Base-by-base conservation (phyloP, 2,888 invertebrate species). In the Formica aserva region DNA sequence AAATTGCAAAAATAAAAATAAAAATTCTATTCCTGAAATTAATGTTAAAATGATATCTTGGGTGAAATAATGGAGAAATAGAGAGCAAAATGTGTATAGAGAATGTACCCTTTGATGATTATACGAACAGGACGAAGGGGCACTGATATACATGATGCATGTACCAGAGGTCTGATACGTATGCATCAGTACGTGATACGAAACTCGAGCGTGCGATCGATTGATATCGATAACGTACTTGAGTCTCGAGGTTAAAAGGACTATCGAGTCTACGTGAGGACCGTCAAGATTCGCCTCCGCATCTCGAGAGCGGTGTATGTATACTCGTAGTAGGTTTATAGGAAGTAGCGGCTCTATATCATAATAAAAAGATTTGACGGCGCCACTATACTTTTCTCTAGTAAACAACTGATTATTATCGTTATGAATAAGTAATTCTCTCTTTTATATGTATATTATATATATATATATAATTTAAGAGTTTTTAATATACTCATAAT, bases 101-200 rank as follows among this genome's bases (percentile, higher is more conserved):
- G 6, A n/a, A 45, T 72, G 32, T 48, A n/a, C 45, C n/a, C 13
- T n/a, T 72, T 32, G 26, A 8, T 45, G 32, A 26, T 52, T 35
- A 35, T 1, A 13, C 3, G 11, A 57, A 38, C 15, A 32, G 13
- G 22, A 13, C 22, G 26, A 45, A 35, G 45, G 74, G 18, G 13
- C 45, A 75, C 45, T 74, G 60, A 60, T 32, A n/a, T 66, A 45
- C 6, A 29, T 71, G 57, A 26, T 48, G 13, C 45, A 67, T 63
- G 48, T 60, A 48, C 55, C 67, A 57, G 55, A 77, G 72, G 52
- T 74, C 67, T 48, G n/a, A 72, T 69, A 76, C 35, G 66, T 45
- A 67, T 29, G 78, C 45, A 48, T 26, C 45, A 35, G 35, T 65
- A 82, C 89, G 89, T 87, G 87, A 89, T 76, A 32, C 82, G 87